Conservation (phyloP, 2,888 invertebrate genomes). For the Ceramica pisi region DNA sequence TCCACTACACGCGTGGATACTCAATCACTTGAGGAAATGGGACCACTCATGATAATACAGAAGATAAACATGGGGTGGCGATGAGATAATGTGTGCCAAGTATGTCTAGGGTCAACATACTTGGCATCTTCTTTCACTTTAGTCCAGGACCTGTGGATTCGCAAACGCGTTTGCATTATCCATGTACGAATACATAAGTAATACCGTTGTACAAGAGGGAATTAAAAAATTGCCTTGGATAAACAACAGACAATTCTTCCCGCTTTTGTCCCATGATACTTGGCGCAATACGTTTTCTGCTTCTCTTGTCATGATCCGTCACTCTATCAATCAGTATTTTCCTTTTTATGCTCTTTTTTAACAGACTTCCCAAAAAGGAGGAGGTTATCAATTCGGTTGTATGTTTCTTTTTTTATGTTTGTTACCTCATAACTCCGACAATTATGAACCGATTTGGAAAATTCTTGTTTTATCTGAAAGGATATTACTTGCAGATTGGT, state of each 20-base stretch:
- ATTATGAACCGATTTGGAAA: too few relatives aligned
- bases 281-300: neutral
- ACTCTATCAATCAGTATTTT: neutral
- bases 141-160: neutral
- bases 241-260: neutral
- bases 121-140: neutral
- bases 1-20: neutral
- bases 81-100: constrained; percentile 13
- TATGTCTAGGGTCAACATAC: constrained; percentile 5
- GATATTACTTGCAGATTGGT: too few relatives aligned
- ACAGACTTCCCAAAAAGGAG: too few relatives aligned
- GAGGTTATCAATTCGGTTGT: too few relatives aligned
- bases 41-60: constrained; percentile 18
- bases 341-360: neutral
- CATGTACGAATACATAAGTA: neutral
- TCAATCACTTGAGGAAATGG: constrained; percentile 19
- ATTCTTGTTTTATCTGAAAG: too few relatives aligned
- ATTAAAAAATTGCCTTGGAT: neutral
- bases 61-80: constrained; percentile 19
- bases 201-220: neutral
- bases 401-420: too few relatives aligned
- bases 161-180: neutral
- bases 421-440: too few relatives aligned
- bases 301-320: neutral
- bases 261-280: neutral